These are phyloP conservation scores for Manduca sexta DNA, from an alignment of 1,140 invertebrate species.

Conservation along the genomic window DNA sequence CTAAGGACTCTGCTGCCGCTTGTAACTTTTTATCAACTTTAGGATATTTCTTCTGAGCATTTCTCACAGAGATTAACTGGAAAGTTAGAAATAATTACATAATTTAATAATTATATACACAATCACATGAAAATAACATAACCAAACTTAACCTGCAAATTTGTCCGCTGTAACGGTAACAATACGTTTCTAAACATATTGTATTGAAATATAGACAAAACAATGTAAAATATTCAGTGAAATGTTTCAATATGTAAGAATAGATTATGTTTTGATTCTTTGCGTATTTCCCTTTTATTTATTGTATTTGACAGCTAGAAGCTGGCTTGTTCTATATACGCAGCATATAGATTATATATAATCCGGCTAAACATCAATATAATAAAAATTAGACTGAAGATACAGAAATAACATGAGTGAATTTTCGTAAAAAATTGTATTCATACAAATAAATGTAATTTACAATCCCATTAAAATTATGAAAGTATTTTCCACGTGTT, in stretches of 20 bases:
- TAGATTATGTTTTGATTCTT: neutral
- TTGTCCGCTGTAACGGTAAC: slow-evolving; percentile 20
- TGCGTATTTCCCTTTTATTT: no score
- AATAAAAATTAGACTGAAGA: no score
- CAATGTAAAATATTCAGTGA: no score
- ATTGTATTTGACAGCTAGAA: no score
- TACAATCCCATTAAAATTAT: no score
- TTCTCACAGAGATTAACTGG: slow-evolving; percentile 39
- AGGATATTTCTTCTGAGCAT: slow-evolving; percentile 62
- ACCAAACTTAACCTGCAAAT: slow-evolving; percentile 43
- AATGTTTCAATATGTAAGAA: neutral
- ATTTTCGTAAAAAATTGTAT: no score
- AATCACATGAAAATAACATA: slow-evolving; percentile 5
- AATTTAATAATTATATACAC: slow-evolving; percentile 5
- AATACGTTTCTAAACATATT: slow-evolving; percentile 44
- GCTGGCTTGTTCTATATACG: no score
- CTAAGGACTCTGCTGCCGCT: slow-evolving; percentile 73
- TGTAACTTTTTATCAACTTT: slow-evolving; percentile 74
- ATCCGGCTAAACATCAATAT: no score
- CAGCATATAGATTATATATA: no score
- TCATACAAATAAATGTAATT: no score
- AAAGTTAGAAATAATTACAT: slow-evolving; percentile 16
- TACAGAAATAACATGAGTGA: no score
- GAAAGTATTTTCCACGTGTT: neutral
- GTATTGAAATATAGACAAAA: neutral